Evolutionary conservation across 2,113 vertebrate genomes (phyloP).

Genomic region (Malurus cyaneus): DNA sequence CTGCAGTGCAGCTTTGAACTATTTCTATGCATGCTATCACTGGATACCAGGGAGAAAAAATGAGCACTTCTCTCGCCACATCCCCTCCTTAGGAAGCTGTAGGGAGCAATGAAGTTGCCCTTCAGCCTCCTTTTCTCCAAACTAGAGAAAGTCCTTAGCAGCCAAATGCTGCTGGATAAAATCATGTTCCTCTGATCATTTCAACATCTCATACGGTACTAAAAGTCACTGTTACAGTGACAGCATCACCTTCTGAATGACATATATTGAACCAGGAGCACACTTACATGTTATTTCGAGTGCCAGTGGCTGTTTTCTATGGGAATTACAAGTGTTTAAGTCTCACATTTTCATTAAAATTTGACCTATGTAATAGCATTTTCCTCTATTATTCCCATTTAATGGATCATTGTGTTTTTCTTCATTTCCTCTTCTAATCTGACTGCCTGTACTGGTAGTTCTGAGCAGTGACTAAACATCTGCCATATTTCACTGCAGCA

Average conservation of each 20-base stretch:
- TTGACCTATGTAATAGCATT: not conserved
- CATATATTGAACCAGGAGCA: not conserved
- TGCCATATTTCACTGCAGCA: not conserved
- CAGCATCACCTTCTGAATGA: not conserved
- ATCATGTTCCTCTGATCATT: not conserved
- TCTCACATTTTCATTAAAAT: not conserved
- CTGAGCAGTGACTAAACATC: not conserved
- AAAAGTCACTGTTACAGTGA: not conserved
- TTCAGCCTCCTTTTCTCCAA: not conserved
- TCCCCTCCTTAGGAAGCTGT: not conserved
- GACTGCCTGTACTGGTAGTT: not conserved
- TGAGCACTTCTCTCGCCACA: fast-evolving
- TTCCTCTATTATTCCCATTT: not conserved
- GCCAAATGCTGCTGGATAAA: not conserved
- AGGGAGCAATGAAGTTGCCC: not conserved
- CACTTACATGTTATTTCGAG: not conserved
- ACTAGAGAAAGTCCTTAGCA: not conserved
- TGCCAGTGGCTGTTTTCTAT: not conserved
- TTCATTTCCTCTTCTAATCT: not conserved
- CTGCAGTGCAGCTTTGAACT: not conserved
- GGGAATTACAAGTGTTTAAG: not conserved
- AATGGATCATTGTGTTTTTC: not conserved
- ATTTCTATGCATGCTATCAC: not conserved
- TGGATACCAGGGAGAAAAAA: not conserved
- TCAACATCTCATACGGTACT: not conserved